phyloP scores from a whole-genome alignment of 1,140 invertebrate genomes.

The Pseudomyrmex pallidus region DNA sequence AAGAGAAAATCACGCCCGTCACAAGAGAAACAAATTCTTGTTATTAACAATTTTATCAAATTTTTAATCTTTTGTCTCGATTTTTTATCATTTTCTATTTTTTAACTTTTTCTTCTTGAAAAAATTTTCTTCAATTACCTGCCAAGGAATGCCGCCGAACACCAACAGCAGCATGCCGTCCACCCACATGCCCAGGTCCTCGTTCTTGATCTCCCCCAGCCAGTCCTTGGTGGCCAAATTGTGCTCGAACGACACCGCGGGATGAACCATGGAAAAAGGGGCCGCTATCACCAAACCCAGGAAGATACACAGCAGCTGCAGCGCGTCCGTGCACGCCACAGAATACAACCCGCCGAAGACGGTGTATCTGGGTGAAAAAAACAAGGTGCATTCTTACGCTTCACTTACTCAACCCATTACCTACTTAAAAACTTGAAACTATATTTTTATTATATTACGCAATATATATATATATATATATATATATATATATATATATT shows the following conservation, averaged over 20 bases:
- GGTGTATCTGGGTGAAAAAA: constrained; percentile 86
- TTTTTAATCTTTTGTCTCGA: too few species aligned
- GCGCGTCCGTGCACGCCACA: constrained; percentile 92
- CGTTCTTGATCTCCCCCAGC: constrained; percentile 87
- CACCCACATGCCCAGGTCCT: constrained; percentile 88
- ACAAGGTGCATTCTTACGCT: neutral
- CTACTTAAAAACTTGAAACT: too few species aligned
- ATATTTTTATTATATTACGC: too few species aligned
- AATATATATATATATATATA: too few species aligned
- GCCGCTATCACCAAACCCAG: constrained; percentile 88
- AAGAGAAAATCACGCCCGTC: constrained; percentile 44
- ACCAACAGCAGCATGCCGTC: constrained; percentile 90
- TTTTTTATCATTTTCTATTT: too few species aligned
- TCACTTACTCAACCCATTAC: too few species aligned
- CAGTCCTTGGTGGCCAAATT: constrained; percentile 86
- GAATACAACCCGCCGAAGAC: constrained; percentile 92
- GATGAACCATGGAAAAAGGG: constrained; percentile 87
- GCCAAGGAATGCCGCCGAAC: constrained; percentile 95
- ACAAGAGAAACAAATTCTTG: too few species aligned
- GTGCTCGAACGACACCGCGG: constrained; percentile 85
- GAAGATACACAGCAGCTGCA: constrained; percentile 92
- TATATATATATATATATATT: too few species aligned
- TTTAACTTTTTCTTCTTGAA: too few species aligned
- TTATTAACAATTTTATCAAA: too few species aligned
- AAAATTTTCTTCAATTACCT: constrained; percentile 84